A percentile compares a stretch with the other conserved stretches of the same genome.
Conservation (phyloP, 2,797 vertebrate species). For the Acipenser transmontanus region DNA sequence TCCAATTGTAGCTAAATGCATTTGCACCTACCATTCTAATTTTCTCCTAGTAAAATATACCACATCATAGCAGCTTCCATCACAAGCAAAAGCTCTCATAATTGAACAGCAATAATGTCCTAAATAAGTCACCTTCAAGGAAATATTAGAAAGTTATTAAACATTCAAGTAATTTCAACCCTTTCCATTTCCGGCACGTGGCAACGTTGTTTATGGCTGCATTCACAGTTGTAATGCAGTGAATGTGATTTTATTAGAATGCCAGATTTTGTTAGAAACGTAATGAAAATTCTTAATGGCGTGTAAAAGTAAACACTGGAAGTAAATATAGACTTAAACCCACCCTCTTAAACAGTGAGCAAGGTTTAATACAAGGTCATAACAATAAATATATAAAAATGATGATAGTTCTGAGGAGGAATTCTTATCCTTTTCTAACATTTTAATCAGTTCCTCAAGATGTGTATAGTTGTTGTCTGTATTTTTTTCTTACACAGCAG, state of each 20-base stretch:
- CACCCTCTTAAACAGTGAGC: neutral
- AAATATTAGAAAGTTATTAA: constrained; percentile 63
- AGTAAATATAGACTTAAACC: neutral
- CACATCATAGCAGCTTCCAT: constrained; percentile 25
- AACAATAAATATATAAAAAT: neutral
- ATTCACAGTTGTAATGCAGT: neutral
- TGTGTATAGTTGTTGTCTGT: too few species aligned
- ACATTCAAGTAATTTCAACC: constrained; percentile 31
- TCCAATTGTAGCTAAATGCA: neutral
- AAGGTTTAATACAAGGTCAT: neutral
- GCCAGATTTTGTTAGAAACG: neutral
- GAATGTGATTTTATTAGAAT: too few species aligned
- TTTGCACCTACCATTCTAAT: constrained; percentile 12
- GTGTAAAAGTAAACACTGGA: constrained; percentile 5
- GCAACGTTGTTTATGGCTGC: constrained; percentile 7
- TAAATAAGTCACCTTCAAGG: constrained; percentile 57
- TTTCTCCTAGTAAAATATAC: constrained; percentile 33
- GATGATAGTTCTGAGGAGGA: neutral
- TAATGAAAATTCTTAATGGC: constrained; percentile 11
- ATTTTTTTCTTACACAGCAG: neutral
- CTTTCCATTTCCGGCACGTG: neutral
- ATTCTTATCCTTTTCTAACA: neutral
- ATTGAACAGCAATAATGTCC: constrained; percentile 64
- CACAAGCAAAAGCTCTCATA: constrained; percentile 53
- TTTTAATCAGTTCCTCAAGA: neutral